Evolutionary conservation across 2,113 vertebrate genomes (phyloP), one percentile per base, ranked within the genome.

Genomic region (Pavo muticus): DNA sequence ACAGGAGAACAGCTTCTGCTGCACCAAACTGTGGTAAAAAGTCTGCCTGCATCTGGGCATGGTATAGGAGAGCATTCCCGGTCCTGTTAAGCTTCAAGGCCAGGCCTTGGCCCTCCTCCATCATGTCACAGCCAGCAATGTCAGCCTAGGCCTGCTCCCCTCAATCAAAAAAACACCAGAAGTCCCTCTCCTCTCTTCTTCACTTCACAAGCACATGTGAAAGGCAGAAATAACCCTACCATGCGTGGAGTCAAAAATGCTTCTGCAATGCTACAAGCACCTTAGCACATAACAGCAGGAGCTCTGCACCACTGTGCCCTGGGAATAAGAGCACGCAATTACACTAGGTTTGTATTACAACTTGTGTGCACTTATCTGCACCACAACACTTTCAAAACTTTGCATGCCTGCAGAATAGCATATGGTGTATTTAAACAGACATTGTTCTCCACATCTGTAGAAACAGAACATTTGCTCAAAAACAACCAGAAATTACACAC

Each of bases 171-270:
- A n/a, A 32, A 10, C 56, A 9, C 20, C 0, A 35, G 68, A 85
- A 85, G 8, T 9, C 4, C 23, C 35, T n/a, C 1, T 42, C 32
- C 30, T 1, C 15, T 57, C 29, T 27, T 73, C 84, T 42, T 67
- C 37, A 29, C 42, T 27, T 44, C 5, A 23, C 20, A 50, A 8
- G 2, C 24, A 63, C n/a, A 14, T 14, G 5, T 0, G 0, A 19
- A 24, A 91, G 35, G 48, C 87, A 94, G 32, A 78, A 87, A 69
- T 27, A 60, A 89, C 8, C 7, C 7, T 27, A 23, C 29, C 42
- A 19, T 2, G 3, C 2, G 6, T 24, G 19, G 7, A 88, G 42
- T 7, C 10, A 39, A 60, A 83, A 60, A 71, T 50, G 32, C 47
- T 29, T 76, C 70, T 35, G 27, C 42, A 27, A 21, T 2, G 27